Percentiles rank a stretch among this genome's conserved stretches.
These are phyloP conservation scores for Bugulina stolonifera DNA, from an alignment of 2,888 invertebrate species.

Conservation along the genomic window DNA sequence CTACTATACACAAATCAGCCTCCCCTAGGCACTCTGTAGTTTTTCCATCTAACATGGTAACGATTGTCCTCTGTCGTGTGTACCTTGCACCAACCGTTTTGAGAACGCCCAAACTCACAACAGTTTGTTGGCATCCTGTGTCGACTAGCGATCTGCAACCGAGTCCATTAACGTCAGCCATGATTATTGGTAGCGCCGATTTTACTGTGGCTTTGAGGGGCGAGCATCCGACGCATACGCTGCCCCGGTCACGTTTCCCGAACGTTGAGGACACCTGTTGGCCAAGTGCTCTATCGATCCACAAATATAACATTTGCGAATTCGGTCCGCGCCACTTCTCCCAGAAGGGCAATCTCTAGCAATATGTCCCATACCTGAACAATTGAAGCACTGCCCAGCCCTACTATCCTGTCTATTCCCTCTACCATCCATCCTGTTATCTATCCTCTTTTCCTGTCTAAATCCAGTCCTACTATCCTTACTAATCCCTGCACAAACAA, in stretches of 20 bases:
- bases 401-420: too few relatives aligned
- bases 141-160: background rate
- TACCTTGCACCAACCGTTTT: background rate
- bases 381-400: background rate
- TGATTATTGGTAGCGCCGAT: slow-evolving; percentile 14
- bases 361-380: background rate
- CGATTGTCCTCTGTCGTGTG: background rate
- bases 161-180: background rate
- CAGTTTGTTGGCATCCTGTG: slow-evolving; percentile 4
- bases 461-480: background rate
- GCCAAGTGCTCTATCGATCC: background rate
- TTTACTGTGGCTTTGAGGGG: background rate
- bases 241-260: background rate
- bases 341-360: slow-evolving; percentile 13
- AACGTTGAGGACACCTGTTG: slow-evolving; percentile 8
- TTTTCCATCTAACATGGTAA: too few relatives aligned
- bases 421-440: too few relatives aligned
- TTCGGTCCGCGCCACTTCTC: background rate
- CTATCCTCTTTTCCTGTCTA: background rate
- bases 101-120: slow-evolving; percentile 6
- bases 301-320: slow-evolving; percentile 5
- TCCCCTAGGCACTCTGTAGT: slow-evolving; percentile 24
- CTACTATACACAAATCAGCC: background rate
- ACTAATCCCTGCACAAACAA: slow-evolving; percentile 2
- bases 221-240: too few relatives aligned